A percentile compares a stretch with the other conserved stretches of the same genome.
These are phyloP conservation scores for Leptodactylus fuscus DNA, from an alignment of 2,113 vertebrate genomes.

Conservation along the genomic window DNA sequence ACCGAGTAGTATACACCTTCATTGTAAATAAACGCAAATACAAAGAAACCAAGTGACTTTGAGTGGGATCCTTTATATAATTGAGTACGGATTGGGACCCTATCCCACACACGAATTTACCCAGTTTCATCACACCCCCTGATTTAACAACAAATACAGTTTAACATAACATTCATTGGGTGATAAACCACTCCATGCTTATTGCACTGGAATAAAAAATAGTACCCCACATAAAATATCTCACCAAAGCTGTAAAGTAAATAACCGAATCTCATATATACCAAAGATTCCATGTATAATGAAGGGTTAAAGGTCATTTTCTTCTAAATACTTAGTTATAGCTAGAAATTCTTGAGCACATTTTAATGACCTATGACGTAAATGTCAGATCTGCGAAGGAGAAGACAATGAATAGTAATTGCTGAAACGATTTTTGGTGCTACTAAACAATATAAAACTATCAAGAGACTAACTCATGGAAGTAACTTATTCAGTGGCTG, in stretches of 20 bases:
- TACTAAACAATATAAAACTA: slow-evolving; percentile 32
- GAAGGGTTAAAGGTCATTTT: neutral
- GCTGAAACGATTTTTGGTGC: slow-evolving; percentile 20
- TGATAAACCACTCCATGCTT: neutral
- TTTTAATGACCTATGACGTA: slow-evolving; percentile 39
- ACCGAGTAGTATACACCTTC: no score
- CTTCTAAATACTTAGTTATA: neutral
- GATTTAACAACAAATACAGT: neutral
- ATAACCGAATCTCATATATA: neutral
- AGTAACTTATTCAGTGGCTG: slow-evolving; percentile 6
- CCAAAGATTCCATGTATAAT: neutral
- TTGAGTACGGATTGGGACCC: no score
- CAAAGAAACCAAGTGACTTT: no score
- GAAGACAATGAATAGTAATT: slow-evolving; percentile 43
- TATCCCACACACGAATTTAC: no score
- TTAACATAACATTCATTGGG: neutral
- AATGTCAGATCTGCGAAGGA: slow-evolving; percentile 15
- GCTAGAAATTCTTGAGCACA: neutral
- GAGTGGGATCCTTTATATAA: no score
- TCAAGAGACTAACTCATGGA: slow-evolving; percentile 38
- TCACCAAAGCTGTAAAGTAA: neutral
- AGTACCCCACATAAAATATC: neutral
- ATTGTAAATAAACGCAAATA: no score
- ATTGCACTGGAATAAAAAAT: neutral
- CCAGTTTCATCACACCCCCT: no score